Evolutionary conservation across 2,113 vertebrate genomes (phyloP).

Genomic region (Sylvilagus bachmani): DNA sequence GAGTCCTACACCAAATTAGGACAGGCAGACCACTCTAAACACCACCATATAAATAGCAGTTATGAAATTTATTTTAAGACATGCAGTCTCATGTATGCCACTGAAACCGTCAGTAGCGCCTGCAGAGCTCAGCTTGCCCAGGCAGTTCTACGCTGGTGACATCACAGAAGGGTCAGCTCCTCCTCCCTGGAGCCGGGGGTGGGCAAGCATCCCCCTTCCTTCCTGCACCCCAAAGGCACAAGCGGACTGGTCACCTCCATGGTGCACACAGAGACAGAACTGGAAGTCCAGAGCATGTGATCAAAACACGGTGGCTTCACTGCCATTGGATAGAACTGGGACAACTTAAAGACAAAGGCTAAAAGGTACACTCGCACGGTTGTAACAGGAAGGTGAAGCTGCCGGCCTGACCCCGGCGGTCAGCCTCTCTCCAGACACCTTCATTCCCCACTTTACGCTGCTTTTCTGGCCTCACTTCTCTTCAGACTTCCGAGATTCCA

Average conservation of each 20-base stretch:
- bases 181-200: background rate
- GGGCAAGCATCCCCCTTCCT: background rate
- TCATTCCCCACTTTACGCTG: no score
- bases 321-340: background rate
- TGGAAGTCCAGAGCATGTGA: background rate
- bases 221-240: background rate
- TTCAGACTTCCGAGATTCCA: background rate
- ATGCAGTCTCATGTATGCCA: background rate
- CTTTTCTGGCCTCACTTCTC: background rate
- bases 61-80: background rate
- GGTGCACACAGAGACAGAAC: background rate
- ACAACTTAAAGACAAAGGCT: background rate
- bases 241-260: background rate
- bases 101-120: background rate
- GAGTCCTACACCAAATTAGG: background rate
- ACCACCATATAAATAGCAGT: background rate
- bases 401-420: background rate
- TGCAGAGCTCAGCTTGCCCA: background rate
- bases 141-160: background rate
- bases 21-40: background rate
- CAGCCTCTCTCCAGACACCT: fast-evolving
- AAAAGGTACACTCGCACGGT: fast-evolving
- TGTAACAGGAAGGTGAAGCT: fast-evolving
- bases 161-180: fast-evolving
- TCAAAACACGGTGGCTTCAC: background rate